Evolutionary conservation across 2,888 invertebrate species (phyloP), one percentile per base, ranked within the genome.

Genomic region (Epinotia ramella): DNA sequence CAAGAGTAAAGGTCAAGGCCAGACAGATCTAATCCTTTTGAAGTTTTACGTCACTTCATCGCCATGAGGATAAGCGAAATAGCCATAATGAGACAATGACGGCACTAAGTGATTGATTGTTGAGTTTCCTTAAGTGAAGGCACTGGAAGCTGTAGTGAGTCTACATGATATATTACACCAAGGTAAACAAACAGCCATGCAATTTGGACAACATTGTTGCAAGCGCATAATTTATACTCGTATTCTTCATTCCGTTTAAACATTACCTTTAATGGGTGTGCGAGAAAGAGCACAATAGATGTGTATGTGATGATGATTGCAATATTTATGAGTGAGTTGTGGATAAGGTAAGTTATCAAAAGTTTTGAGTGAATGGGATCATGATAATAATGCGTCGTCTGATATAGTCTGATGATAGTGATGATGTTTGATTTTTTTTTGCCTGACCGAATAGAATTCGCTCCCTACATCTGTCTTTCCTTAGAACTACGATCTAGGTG

Each of bases 81-180:
- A 16, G n/a, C n/a, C 53, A n/a, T 53, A n/a, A 53, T 53, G 53
- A 53, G 53, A 53, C 53, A 53, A 53, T n/a, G 53, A 53, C n/a
- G n/a, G 53, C 53, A 53, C 53, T 53, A 53, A 53, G n/a, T 53
- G 53, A 53, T 53, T 53, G 53, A n/a, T 53, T 53, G 53, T 53
- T 9, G 40, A 40, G 40, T 40, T 53, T 49, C 13, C 53, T 7
- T 53, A 53, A 49, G 49, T 16, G 5, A 49, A 49, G 5, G 13
- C 49, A 49, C 16, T 49, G 49, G 53, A 53, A 53, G 53, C 53
- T n/a, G 53, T n/a, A 49, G 5, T 49, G 16, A 49, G 33, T 33
- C 46, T 49, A 49, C 49, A 16, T 53, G 53, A 53, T n/a, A 53
- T n/a, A 53, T 53, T 53, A n/a, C 53, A 53, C 53, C n/a, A 53